Evolutionary conservation across 2,888 invertebrate species (phyloP), one percentile per base, ranked within the genome.

Genomic region (Portevinia maculata): DNA sequence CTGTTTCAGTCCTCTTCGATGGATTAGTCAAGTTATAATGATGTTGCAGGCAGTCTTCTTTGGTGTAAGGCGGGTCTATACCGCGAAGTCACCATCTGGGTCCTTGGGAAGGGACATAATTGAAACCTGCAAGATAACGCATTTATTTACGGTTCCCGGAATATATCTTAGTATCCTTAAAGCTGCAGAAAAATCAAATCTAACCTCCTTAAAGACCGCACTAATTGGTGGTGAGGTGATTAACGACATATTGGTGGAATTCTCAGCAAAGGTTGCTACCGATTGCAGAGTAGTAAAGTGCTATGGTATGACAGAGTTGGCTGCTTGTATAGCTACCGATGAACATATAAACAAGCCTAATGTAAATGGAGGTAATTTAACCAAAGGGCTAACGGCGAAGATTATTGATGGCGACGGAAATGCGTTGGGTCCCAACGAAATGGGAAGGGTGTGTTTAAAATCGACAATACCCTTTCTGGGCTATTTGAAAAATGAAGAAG

Each of bases 301-400:
- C 28, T 86, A 85, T 24, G 85, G 85, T 9, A 85, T 85, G 85
- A 84, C 86, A 0, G 86, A 86, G 41, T 60, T 85, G 8, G 64
- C 79, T 3, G 79, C 85, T 4, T 44, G 59, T 6, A 79, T 86
- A 6, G 84, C 79, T n/a, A 71, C 79, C 13, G 81, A 84, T 69
- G 79, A 84, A 24, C 7, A 55, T 7, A 62, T 85, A 5, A 13
- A n/a, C 7, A 65, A 59, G 0, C 24, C 17, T 0, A 39, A 13
- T 1, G 48, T 59, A 5, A 85, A 79, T 62, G 86, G 84, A 1
- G 84, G 85, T 0, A 48, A 39, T 15, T 46, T 86, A 6, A 41
- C 34, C n/a, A 57, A 71, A 0, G 84, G 84, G 7, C 53, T 83
- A 3, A 60, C 73, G 74, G 70, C 83, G 48, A 85, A 84, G 57